Conservation (phyloP, 2,113 vertebrate species). For the Cryptomyrus ogoouensis region DNA sequence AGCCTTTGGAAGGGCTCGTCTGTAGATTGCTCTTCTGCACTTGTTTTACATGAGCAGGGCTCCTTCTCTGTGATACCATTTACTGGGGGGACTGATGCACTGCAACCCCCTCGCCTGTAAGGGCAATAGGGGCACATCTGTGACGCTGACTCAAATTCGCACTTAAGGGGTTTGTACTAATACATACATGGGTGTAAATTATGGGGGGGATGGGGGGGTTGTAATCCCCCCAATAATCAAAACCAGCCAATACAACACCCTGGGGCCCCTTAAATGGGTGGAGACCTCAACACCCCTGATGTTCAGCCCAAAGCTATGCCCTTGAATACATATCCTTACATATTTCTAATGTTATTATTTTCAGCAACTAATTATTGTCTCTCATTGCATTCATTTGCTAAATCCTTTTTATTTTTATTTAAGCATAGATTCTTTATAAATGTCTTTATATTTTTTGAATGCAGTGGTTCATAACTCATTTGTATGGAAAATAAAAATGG, state of each 20-base stretch:
- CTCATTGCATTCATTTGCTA: background rate
- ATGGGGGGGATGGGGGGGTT: no score
- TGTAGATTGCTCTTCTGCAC: conserved; percentile 46
- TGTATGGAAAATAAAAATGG: conserved; percentile 35
- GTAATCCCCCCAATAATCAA: no score
- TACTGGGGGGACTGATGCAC: conserved; percentile 53
- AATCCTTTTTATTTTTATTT: conserved; percentile 37
- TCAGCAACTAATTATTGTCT: conserved; percentile 19
- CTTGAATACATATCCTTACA: background rate
- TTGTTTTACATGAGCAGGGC: conserved; percentile 41
- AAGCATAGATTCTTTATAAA: conserved; percentile 45
- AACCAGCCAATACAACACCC: no score
- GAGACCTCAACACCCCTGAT: background rate
- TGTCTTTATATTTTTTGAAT: conserved; percentile 44
- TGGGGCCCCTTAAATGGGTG: background rate
- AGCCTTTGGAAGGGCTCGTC: conserved; percentile 47
- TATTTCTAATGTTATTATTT: conserved; percentile 4
- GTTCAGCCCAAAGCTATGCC: background rate
- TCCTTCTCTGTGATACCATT: conserved; percentile 60
- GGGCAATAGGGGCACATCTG: conserved; percentile 38
- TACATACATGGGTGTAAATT: background rate
- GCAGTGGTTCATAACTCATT: conserved; percentile 56
- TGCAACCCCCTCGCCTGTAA: conserved; percentile 41
- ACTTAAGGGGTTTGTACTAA: conserved; percentile 4
- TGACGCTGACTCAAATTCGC: conserved; percentile 7